Percentiles rank a stretch among this genome's conserved stretches.
Conservation (phyloP, 1,140 invertebrate genomes). For the Drosophila hydei region DNA sequence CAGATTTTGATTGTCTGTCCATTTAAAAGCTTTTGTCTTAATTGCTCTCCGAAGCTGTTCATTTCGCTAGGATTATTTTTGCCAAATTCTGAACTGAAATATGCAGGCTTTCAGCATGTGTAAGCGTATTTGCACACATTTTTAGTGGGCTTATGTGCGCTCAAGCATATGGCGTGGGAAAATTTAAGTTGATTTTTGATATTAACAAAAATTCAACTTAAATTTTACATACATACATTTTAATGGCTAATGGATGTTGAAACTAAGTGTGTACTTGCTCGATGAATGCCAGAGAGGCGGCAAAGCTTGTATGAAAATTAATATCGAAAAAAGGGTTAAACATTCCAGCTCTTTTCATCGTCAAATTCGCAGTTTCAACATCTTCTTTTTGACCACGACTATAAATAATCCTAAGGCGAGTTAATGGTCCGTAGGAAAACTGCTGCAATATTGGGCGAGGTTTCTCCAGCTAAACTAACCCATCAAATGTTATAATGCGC, state of each 20-base stretch:
- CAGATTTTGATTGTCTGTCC: constrained; percentile 56
- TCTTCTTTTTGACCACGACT: not conserved
- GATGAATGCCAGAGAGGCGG: too few species aligned
- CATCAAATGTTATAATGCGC: constrained; percentile 10
- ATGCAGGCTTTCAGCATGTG: constrained; percentile 2
- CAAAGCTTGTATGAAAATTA: too few species aligned
- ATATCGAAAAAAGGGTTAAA: not conserved
- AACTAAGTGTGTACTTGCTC: not conserved
- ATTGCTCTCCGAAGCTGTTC: constrained; percentile 48
- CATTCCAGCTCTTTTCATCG: not conserved
- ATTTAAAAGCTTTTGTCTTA: constrained; percentile 71
- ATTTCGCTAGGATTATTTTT: constrained; percentile 23
- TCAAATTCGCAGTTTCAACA: not conserved
- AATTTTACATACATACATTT: constrained; percentile 1
- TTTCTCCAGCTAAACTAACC: not conserved
- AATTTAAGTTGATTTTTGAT: not conserved
- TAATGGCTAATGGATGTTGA: not conserved
- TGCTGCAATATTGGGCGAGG: not conserved
- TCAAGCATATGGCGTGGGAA: not conserved
- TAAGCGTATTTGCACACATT: constrained; percentile 8
- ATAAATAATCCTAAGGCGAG: not conserved
- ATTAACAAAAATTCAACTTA: not conserved
- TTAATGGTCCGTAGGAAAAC: not conserved
- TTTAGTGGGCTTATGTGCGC: constrained; percentile 16
- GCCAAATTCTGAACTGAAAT: constrained; percentile 6